Percentiles rank a stretch among this genome's conserved stretches.
Evolutionary conservation across 1,140 invertebrate species (phyloP).

Genomic region (Drosophila rhopaloa): DNA sequence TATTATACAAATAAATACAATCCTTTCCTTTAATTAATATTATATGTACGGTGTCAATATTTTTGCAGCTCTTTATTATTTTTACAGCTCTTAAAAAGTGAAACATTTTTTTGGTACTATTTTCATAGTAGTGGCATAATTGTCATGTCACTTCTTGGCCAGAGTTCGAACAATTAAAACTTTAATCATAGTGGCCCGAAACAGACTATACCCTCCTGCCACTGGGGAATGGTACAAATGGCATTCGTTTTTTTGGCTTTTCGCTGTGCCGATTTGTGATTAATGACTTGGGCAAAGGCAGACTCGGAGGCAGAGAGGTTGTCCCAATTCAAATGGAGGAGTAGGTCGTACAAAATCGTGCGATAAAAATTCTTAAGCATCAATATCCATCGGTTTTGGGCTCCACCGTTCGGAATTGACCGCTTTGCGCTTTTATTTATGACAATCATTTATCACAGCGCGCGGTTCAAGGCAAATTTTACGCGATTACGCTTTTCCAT

Average conservation of each 20-base stretch:
- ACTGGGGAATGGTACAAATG: slow-evolving; percentile 58
- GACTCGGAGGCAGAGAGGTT: background rate
- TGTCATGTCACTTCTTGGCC: slow-evolving; percentile 3
- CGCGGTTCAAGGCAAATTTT: slow-evolving; percentile 76
- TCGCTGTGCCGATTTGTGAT: slow-evolving; percentile 68
- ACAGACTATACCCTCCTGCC: slow-evolving; percentile 14
- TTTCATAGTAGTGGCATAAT: background rate
- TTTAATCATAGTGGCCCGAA: slow-evolving; percentile 37
- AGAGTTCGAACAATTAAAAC: slow-evolving; percentile 60
- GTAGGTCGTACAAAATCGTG: slow-evolving; percentile 66
- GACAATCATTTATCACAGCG: slow-evolving; percentile 79
- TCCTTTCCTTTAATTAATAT: too few relatives aligned
- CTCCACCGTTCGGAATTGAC: slow-evolving; percentile 45
- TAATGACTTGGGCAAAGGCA: slow-evolving; percentile 59
- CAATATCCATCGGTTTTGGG: slow-evolving; percentile 73
- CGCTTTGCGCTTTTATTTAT: slow-evolving; percentile 75
- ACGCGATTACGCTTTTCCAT: slow-evolving; percentile 80
- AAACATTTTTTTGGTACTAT: too few relatives aligned
- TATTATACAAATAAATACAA: too few relatives aligned
- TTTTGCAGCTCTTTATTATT: too few relatives aligned
- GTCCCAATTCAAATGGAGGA: slow-evolving; percentile 35
- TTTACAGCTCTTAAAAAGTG: too few relatives aligned
- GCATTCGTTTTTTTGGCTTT: slow-evolving; percentile 69
- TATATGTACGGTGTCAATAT: too few relatives aligned
- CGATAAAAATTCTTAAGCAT: slow-evolving; percentile 83